Percentiles rank a stretch among this genome's conserved stretches.
Evolutionary conservation across 2,113 vertebrate species (phyloP).

Genomic region (Macquaria australasica): DNA sequence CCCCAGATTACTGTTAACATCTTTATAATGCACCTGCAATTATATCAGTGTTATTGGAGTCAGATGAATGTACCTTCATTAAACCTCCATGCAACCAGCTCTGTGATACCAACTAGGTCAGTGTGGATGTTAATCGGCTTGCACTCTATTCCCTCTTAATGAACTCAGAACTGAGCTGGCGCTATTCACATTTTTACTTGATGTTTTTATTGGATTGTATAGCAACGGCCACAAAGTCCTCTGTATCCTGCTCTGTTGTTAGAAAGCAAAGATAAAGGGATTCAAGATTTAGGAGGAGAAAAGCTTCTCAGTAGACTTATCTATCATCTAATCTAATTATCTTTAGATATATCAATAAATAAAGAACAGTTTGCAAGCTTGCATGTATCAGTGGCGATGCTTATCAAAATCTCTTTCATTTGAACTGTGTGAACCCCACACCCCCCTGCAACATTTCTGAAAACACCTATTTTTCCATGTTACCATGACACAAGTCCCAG

Average conservation of each 20-base stretch:
- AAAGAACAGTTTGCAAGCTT: neutral
- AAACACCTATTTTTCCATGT: conserved; percentile 70
- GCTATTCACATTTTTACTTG: conserved; percentile 29
- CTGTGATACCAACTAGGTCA: conserved; percentile 32
- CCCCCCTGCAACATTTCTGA: conserved; percentile 35
- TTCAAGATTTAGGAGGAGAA: neutral
- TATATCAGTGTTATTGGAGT: conserved; percentile 29
- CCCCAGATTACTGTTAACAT: conserved; percentile 43
- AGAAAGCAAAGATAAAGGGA: conserved; percentile 32
- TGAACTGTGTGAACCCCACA: conserved; percentile 42
- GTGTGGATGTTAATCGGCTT: conserved; percentile 11
- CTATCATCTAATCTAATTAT: conserved; percentile 14
- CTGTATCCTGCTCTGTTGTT: conserved; percentile 2
- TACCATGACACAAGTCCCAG: conserved; percentile 71
- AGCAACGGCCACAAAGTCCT: neutral
- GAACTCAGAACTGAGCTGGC: neutral
- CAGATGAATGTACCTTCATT: conserved; percentile 14
- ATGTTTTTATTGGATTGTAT: conserved; percentile 36
- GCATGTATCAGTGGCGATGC: conserved; percentile 20
- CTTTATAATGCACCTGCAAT: conserved; percentile 46
- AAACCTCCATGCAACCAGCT: conserved; percentile 22
- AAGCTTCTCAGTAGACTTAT: neutral
- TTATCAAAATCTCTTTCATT: conserved; percentile 38
- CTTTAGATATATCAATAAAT: neutral
- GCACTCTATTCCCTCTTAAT: conserved; percentile 16